Conservation (phyloP, 2,113 vertebrate species). For the Egretta garzetta region DNA sequence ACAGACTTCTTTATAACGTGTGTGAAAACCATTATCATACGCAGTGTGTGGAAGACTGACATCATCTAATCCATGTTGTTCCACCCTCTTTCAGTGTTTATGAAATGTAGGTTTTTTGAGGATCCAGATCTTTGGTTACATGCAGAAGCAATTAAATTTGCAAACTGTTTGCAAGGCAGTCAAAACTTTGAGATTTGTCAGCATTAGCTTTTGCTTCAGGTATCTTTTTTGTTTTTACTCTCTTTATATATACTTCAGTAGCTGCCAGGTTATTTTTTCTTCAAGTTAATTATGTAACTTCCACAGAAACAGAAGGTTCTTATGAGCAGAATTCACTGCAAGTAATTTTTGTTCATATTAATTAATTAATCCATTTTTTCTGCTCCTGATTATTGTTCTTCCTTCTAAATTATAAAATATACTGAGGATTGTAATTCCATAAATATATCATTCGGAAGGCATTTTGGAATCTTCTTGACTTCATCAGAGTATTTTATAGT, state of each 20-base stretch:
- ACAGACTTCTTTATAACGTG: not conserved
- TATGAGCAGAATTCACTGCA: not conserved
- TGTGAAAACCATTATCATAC: not conserved
- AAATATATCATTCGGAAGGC: not conserved
- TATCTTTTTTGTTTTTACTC: not conserved
- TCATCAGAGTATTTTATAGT: not conserved
- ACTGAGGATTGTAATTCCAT: not conserved
- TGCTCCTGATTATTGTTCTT: not conserved
- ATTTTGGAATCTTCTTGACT: not conserved
- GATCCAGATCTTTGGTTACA: not conserved
- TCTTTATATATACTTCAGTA: not conserved
- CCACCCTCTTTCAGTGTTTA: not conserved
- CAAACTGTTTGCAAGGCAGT: not conserved
- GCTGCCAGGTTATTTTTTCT: not conserved
- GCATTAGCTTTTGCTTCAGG: not conserved
- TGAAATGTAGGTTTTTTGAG: not conserved
- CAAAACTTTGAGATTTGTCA: not conserved
- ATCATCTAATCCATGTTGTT: not conserved
- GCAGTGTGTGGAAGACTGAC: not conserved
- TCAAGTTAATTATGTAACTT: not conserved
- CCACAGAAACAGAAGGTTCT: not conserved
- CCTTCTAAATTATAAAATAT: not conserved
- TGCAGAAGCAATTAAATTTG: not conserved
- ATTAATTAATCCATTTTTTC: not conserved
- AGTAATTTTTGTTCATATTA: not conserved